Conservation (phyloP, 2,888 invertebrate genomes). For the Cabera pusaria region DNA sequence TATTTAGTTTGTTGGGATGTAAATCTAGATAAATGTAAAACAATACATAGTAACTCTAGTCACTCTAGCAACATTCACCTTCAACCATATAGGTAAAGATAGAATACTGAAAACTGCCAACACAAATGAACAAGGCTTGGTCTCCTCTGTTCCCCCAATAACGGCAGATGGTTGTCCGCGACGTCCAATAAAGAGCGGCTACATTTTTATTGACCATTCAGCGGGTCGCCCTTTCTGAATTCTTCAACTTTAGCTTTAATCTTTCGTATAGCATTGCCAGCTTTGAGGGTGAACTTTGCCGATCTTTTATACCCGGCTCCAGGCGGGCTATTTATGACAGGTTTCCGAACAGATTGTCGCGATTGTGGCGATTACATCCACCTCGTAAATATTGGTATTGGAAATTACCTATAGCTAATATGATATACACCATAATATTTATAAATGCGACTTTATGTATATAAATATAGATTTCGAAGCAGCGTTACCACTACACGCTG, state of each 20-base stretch:
- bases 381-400: constrained; percentile 19
- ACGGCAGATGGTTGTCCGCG: constrained; percentile 45
- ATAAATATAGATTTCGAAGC: too few species aligned
- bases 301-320: constrained; percentile 48
- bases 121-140: not conserved
- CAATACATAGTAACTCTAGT: too few species aligned
- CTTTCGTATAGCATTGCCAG: constrained; percentile 65
- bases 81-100: too few species aligned
- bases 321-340: constrained; percentile 45
- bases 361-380: constrained; percentile 38
- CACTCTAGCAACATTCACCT: too few species aligned
- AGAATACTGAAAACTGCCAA: too few species aligned
- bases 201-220: constrained; percentile 66
- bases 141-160: constrained; percentile 24
- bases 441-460: too few species aligned
- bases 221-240: constrained; percentile 63
- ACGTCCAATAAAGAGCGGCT: constrained; percentile 63
- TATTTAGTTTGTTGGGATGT: too few species aligned
- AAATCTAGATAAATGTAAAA: too few species aligned
- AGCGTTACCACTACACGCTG: too few species aligned
- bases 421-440: too few species aligned
- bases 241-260: constrained; percentile 65
- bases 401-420: too few species aligned
- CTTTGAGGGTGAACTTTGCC: constrained; percentile 49
- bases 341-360: constrained; percentile 43